Conservation (phyloP, 1,140 invertebrate species). For the Holcopasites calliopsidis region DNA sequence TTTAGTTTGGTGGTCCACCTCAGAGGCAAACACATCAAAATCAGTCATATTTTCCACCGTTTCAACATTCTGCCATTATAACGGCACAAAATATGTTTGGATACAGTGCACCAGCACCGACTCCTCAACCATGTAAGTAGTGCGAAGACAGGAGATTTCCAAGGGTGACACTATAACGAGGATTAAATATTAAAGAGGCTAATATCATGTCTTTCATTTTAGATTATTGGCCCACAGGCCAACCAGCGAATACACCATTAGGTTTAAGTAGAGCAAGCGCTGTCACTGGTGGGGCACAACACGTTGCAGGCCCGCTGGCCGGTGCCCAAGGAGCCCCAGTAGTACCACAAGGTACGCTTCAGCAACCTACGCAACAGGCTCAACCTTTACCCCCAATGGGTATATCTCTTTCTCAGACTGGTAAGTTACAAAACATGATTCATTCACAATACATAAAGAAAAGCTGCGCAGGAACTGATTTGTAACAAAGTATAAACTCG, state of each 20-base stretch:
- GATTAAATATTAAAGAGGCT: not conserved
- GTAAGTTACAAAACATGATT: constrained; percentile 49
- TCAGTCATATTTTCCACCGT: constrained; percentile 64
- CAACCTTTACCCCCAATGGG: constrained; percentile 70
- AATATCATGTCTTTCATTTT: constrained; percentile 12
- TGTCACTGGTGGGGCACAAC: constrained; percentile 70
- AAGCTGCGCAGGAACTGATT: too few species aligned
- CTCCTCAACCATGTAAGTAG: constrained; percentile 68
- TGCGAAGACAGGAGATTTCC: not conserved
- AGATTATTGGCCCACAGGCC: constrained; percentile 43
- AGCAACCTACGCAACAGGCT: constrained; percentile 69
- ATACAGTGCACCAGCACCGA: constrained; percentile 53
- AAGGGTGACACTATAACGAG: not conserved
- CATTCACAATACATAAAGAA: too few species aligned
- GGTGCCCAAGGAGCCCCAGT: constrained; percentile 71
- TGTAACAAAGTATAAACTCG: too few species aligned
- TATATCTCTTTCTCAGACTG: constrained; percentile 66
- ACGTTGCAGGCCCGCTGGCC: constrained; percentile 69
- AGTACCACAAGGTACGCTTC: constrained; percentile 71
- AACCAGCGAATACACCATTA: constrained; percentile 51
- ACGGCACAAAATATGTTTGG: constrained; percentile 59
- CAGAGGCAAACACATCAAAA: constrained; percentile 69
- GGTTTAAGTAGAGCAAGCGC: constrained; percentile 69
- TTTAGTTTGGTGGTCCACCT: constrained; percentile 69
- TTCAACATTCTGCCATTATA: constrained; percentile 55